Evolutionary conservation across 2,888 invertebrate species (phyloP), one percentile per base, ranked within the genome.

Genomic region (Yponomeuta evonymella): DNA sequence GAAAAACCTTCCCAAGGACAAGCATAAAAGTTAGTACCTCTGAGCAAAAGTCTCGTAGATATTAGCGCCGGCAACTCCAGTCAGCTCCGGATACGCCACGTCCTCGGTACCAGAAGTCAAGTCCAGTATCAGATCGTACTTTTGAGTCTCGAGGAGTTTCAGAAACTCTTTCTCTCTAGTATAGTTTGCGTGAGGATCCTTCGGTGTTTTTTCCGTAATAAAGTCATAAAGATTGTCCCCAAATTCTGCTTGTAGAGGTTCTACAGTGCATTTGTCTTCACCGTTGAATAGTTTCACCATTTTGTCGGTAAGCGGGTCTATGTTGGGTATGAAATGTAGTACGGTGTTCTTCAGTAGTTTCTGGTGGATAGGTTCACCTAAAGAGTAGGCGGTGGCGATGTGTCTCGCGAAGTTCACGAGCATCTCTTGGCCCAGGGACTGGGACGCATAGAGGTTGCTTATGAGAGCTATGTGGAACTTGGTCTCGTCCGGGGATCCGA

Each of bases 371-470:
- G 95, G 94, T 78, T 97, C 95, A 43, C 94, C 94, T 70, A 95
- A 91, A 67, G 92, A 88, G 81, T 95, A 94, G 0, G 96, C 97
- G 70, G 93, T 94, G 36, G 96, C 85, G 30, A 98, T 86, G 87
- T 98, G 98, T 0, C 97, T 94, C 0, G 96, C 96, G 76, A 98
- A 93, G 84, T 98, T 95, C 0, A 98, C 80, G 0, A 96, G 87
- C 72, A 98, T 92, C 86, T 98, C 98, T 71, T 98, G 94, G 0
- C 98, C 97, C 23, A 96, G 89, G 0, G 97, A 96, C 80, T 98
- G 96, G 0, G 96, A 95, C 0, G 95, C 95, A 81, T 95, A 97
- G 70, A 97, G 84, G 70, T 97, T 97, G 73, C 98, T 98, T 48
- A 97, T 88, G n/a, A 98, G 84, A 0, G 96, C 95, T 23, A 98